Conservation (phyloP, 2,113 vertebrate genomes). For the Neodon shergylaensis region DNA sequence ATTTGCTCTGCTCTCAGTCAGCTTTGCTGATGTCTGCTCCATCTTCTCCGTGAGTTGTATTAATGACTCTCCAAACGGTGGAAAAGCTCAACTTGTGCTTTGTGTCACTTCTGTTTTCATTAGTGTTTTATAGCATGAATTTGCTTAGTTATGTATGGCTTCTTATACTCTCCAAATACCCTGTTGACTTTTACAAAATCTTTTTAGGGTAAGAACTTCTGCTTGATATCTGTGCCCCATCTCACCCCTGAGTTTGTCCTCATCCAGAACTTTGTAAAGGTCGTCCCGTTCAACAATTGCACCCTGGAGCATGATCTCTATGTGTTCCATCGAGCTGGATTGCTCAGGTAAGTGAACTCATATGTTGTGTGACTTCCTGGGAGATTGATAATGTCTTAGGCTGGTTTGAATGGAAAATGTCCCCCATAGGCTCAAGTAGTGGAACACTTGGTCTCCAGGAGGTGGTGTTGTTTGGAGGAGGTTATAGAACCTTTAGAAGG, state of each 20-base stretch:
- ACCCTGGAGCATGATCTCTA: conserved; percentile 88
- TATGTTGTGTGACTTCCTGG: rapidly evolving
- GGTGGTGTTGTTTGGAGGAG: background rate
- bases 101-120: background rate
- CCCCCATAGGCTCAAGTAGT: background rate
- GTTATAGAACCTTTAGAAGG: background rate
- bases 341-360: conserved; percentile 88
- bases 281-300: conserved; percentile 80
- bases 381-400: background rate
- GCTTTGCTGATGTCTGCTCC: background rate
- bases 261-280: conserved; percentile 89
- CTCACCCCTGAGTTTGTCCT: conserved; percentile 87
- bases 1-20: background rate
- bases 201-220: conserved; percentile 90
- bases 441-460: too few relatives aligned
- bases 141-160: conserved; percentile 32
- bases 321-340: conserved; percentile 86
- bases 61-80: conserved; percentile 23
- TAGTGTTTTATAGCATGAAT: background rate
- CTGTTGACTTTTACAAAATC: background rate
- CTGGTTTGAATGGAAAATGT: background rate
- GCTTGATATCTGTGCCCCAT: conserved; percentile 88
- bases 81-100: background rate
- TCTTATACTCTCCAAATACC: conserved; percentile 28
- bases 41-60: conserved; percentile 18